Percentiles rank a stretch among this genome's conserved stretches.
phyloP scores from a whole-genome alignment of 2,113 vertebrate genomes.

The Grantiella picta region DNA sequence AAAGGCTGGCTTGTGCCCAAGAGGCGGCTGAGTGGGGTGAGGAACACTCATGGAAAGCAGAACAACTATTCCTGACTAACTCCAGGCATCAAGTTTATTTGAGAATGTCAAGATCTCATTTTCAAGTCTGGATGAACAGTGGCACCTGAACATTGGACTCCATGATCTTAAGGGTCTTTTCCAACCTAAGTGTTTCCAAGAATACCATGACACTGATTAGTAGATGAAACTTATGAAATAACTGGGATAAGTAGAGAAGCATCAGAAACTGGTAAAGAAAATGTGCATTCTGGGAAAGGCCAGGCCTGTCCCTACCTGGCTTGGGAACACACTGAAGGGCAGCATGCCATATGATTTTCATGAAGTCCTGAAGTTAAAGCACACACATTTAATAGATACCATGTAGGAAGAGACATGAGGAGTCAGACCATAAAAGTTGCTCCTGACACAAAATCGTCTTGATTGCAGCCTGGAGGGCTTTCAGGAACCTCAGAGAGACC shows the following conservation, averaged over 20 bases:
- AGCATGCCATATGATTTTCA: not conserved
- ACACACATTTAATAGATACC: not conserved
- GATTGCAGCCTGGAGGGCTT: not conserved
- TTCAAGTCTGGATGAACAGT: not conserved
- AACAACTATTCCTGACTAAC: not conserved
- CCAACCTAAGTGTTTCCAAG: not conserved
- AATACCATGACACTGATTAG: not conserved
- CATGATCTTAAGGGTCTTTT: not conserved
- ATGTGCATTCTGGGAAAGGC: rapidly evolving
- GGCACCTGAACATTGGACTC: not conserved
- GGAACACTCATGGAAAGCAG: not conserved
- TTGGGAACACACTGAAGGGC: not conserved
- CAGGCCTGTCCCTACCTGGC: not conserved
- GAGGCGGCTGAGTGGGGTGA: rapidly evolving
- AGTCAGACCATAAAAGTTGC: not conserved
- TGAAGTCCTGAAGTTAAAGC: not conserved
- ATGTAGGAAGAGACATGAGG: rapidly evolving
- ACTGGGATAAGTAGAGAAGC: not conserved
- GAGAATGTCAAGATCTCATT: not conserved
- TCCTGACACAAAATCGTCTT: rapidly evolving
- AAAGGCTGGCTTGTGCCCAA: not conserved
- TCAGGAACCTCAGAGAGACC: not conserved
- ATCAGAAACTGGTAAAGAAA: not conserved
- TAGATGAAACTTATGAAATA: not conserved
- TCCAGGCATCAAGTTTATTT: not conserved